phyloP scores from a whole-genome alignment of 2,113 vertebrate species.

The Gymnarchus niloticus region DNA sequence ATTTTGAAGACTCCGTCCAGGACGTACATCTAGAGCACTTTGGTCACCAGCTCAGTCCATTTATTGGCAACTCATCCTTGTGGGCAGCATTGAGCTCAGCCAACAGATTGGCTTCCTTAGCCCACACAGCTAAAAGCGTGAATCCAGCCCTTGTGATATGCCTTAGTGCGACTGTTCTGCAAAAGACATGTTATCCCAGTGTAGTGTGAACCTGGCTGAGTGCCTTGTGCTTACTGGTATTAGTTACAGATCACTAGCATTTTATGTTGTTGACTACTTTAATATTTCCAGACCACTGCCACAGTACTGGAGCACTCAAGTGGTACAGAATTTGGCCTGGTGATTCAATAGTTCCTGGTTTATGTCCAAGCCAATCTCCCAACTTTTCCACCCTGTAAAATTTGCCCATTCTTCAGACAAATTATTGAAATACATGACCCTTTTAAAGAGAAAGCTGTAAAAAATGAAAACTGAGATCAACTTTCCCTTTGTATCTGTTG shows the following conservation, averaged over 20 bases:
- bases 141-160: not conserved
- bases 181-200: not conserved
- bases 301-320: not conserved
- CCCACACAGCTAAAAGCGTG: not conserved
- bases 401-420: not conserved
- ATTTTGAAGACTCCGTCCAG: no score
- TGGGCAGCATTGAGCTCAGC: no score
- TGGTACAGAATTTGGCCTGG: not conserved
- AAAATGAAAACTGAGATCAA: no score
- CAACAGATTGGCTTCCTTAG: no score
- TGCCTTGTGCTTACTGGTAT: not conserved
- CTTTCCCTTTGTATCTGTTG: no score
- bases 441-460: no score
- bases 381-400: no score
- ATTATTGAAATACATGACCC: not conserved
- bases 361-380: not conserved
- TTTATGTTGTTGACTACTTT: not conserved
- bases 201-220: not conserved
- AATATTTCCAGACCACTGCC: not conserved
- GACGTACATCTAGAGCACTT: no score
- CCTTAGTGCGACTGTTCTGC: not conserved
- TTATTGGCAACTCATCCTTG: no score
- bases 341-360: not conserved
- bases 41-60: no score
- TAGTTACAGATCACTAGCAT: not conserved